Base-by-base conservation (phyloP, 2,888 invertebrate species). In the Cheilosia variabilis region DNA sequence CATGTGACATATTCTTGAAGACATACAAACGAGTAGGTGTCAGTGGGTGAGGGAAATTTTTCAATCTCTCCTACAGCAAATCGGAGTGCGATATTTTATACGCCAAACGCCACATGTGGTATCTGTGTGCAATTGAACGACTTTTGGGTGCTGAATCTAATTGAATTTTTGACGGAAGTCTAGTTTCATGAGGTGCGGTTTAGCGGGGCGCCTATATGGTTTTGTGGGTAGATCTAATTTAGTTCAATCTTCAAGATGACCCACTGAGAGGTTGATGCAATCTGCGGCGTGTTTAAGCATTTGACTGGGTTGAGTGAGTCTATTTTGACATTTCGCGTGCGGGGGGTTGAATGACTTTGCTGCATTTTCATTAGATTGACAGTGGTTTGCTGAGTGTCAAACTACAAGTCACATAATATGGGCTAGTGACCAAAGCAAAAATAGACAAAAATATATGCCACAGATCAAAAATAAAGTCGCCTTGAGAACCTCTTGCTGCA, bases 1-100 rank as follows among this genome's bases (percentile, higher is more conserved):
- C 77, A 69, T 69, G 68, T 45, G 13, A 24, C 58, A 50, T 22
- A 22, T 50, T 50, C 13, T 4, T 22, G 13, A 15, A 24, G 22
- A 15, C 15, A 15, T 10, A 22, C 22, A 13, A 4, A 3, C 52
- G 15, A 22, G 22, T 5, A 24, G 24, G 4, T 52, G 52, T 24
- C 13, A 9, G 7, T 50, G 22, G 52, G 13, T 52, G 52, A 22
- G 52, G 52, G 24, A 52, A 7, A 22, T 19, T 22, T 13, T 52
- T 52, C 24, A 52, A 22, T 22, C 24, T 15, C 22, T 13, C 3
- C 19, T 22, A 13, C 19, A 50, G 19, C 22, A 5, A 24, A 52
- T 27, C 24, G 24, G 5, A 27, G 22, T 15, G 19, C 22, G 19
- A 22, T 50, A 19, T 50, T 50, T 4, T 19, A 50, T 50, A 4